A percentile compares a stretch with the other conserved stretches of the same genome.
Conservation (phyloP, 2,113 vertebrate genomes). For the Pipa parva region DNA sequence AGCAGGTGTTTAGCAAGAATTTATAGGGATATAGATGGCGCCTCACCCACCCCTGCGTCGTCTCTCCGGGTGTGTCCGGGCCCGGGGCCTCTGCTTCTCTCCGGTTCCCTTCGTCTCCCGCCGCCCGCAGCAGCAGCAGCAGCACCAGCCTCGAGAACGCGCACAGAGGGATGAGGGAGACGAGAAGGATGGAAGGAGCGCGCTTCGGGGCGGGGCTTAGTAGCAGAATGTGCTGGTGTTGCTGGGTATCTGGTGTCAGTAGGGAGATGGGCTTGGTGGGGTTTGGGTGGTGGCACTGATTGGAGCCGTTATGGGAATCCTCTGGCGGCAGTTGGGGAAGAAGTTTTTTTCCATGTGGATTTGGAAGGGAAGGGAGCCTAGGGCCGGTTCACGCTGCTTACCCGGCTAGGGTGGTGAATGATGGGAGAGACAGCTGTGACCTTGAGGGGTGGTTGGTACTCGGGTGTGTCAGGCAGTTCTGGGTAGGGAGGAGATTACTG, state of each 20-base stretch:
- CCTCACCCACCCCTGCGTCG: conserved; percentile 13
- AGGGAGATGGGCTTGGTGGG: conserved; percentile 37
- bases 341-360: too few relatives aligned
- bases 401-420: too few relatives aligned
- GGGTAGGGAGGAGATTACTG: too few relatives aligned
- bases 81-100: not conserved
- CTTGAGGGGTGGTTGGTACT: too few relatives aligned
- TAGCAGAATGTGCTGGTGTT: conserved; percentile 18
- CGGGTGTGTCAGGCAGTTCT: too few relatives aligned
- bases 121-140: conserved; percentile 27
- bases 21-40: not conserved
- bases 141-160: conserved; percentile 19
- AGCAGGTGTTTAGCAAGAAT: too few relatives aligned
- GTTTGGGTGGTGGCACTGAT: conserved; percentile 33
- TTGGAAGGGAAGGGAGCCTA: too few relatives aligned
- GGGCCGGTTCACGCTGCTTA: too few relatives aligned
- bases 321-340: too few relatives aligned
- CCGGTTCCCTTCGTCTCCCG: conserved; percentile 20
- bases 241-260: conserved; percentile 28
- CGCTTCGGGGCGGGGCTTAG: conserved; percentile 38
- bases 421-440: too few relatives aligned
- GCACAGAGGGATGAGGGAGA: conserved; percentile 41
- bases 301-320: too few relatives aligned
- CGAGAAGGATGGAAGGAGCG: conserved; percentile 41
- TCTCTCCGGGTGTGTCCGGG: conserved; percentile 23